Base-by-base conservation (phyloP, 2,888 invertebrate genomes). In the Adelphocoris suturalis region DNA sequence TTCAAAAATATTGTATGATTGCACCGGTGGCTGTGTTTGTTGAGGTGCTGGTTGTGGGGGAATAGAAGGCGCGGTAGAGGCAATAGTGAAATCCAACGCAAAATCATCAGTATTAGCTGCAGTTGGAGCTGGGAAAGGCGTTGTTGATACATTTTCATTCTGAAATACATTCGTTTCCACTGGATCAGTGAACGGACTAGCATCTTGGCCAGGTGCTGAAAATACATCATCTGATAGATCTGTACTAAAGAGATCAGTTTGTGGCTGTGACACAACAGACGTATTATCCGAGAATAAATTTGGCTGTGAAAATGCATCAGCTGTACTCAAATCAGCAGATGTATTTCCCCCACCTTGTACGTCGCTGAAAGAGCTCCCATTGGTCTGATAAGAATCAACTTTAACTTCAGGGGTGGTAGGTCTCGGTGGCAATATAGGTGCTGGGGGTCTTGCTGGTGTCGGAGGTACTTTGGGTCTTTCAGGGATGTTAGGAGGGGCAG, bases 401-500 rank as follows among this genome's bases (percentile, higher is more conserved):
- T 88, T 88, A 14, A 84, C 47, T 84, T 84, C 89, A 47, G 82
- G 82, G 0, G 89, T 68, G 14, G 84, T n/a, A 84, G 88, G 88
- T 78, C 80, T 27, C 4, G 88, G 88, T 12, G 88, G 88, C 14
- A 80, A 27, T 28, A 80, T 78, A 5, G 91, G 90, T 11, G 86
- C 91, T 89, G 92, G 92, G 84, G 92, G 92, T 80, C 92, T 92
- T 86, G 92, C 91, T 47, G 91, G 91, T 55, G 90, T 91, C 12
- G 90, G 91, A 16, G 92, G 92, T 14, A 90, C 37, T 90, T 90
- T 91, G 46, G 92, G 92, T 82, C 91, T 75, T 82, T 91, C 90
- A 0, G 92, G 91, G 82, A 91, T 89, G 52, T 94, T 94, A 75
- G 94, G 95, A 48, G 92, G 93, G 46, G 94, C 93, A 48, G 94